These are phyloP conservation scores for Pomacea maculata DNA, from an alignment of 1,140 invertebrate species.

Conservation along the genomic window DNA sequence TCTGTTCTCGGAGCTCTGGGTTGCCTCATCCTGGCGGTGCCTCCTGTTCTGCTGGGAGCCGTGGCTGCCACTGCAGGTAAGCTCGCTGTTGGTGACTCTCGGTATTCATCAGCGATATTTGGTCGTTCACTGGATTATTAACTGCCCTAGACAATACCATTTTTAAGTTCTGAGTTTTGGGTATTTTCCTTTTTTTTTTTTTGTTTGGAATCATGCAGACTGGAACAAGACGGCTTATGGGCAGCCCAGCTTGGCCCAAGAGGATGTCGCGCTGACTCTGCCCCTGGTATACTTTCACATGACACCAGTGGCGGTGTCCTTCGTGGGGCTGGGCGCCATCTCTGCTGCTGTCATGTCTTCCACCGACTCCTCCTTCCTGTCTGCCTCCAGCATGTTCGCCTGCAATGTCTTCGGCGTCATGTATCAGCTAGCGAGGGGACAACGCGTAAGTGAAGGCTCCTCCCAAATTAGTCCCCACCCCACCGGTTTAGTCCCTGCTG, in stretches of 20 bases:
- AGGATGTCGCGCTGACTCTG: constrained; percentile 89
- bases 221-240: constrained; percentile 37
- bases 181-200: not conserved
- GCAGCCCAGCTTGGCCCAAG: constrained; percentile 31
- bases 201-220: constrained; percentile 16
- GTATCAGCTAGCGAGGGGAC: not conserved
- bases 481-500: too few relatives aligned
- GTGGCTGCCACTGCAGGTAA: constrained; percentile 37
- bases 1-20: constrained; percentile 27
- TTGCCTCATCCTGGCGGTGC: constrained; percentile 37
- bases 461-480: not conserved
- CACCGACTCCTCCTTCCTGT: constrained; percentile 94
- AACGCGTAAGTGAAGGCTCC: constrained; percentile 61
- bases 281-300: constrained; percentile 96
- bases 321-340: constrained; percentile 95
- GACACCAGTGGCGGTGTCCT: constrained; percentile 89
- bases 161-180: not conserved
- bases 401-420: constrained; percentile 80
- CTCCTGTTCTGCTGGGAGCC: constrained; percentile 38
- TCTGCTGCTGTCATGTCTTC: constrained; percentile 99
- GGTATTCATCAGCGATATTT: not conserved
- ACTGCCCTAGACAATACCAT: not conserved
- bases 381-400: constrained; percentile 96
- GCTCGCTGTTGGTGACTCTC: not conserved
- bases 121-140: not conserved